These are phyloP conservation scores for Malthinus seriepunctatus DNA, from an alignment of 2,888 invertebrate genomes.

Conservation along the genomic window DNA sequence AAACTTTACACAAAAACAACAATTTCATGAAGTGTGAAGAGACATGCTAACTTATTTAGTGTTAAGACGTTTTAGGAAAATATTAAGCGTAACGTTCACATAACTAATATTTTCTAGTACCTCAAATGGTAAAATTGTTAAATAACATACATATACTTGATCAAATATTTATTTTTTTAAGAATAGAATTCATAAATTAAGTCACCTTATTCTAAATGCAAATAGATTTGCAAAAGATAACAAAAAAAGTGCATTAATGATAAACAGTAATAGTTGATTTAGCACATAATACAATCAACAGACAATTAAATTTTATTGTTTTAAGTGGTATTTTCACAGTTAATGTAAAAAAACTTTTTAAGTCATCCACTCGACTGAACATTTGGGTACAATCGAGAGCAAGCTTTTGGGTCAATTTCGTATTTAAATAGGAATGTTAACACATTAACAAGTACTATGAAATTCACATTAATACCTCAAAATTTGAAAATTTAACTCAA, in stretches of 20 bases:
- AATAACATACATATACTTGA: not conserved
- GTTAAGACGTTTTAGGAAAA: too few species aligned
- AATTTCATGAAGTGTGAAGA: too few species aligned
- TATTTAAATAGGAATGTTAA: not conserved
- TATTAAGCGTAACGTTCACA: too few species aligned
- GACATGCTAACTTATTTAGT: too few species aligned
- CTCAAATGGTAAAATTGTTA: too few species aligned
- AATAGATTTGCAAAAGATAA: conserved; percentile 41
- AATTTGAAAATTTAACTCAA: too few species aligned
- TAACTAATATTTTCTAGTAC: too few species aligned
- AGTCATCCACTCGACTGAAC: too few species aligned
- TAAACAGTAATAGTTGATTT: conserved; percentile 29
- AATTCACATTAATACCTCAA: not conserved
- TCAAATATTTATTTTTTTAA: conserved; percentile 33
- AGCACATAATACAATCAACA: conserved; percentile 41
- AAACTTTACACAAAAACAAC: too few species aligned
- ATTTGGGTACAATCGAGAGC: too few species aligned
- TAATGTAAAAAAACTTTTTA: not conserved
- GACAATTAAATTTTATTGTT: conserved; percentile 28
- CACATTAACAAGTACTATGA: conserved; percentile 2
- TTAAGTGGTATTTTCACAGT: not conserved
- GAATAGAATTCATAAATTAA: conserved; percentile 44
- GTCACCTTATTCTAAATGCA: conserved; percentile 46
- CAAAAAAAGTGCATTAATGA: conserved; percentile 20
- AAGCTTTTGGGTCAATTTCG: too few species aligned